Evolutionary conservation across 2,797 vertebrate genomes (phyloP), one percentile per base, ranked within the genome.

Genomic region (Rhinophrynus dorsalis): DNA sequence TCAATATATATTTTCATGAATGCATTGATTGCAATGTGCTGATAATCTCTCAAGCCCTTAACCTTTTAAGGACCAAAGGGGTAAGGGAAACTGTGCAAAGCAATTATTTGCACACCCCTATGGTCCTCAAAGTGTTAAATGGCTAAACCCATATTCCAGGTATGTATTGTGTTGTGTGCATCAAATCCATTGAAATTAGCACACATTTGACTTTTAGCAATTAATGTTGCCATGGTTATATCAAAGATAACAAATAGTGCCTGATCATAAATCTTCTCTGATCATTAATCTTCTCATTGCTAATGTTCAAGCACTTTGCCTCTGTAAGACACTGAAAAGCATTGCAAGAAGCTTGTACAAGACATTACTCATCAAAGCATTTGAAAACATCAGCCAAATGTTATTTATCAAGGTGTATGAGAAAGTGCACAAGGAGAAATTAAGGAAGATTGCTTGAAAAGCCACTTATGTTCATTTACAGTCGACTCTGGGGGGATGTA

Each of bases 191-290:
- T 59, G 33, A 56, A 51, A 66, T 32, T 21, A 58, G 56, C 35
- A 26, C 61, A 57, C 30, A 18, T 24, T 58, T 58, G 42, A 42
- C 52, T 44, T 58, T 44, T 26, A 12, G 54, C 69, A 73, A 73
- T 73, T 73, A 73, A 73, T 66, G 69, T 59, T 66, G 35, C 69
- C 38, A 73, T 73, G 69, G 69, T 50, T 59, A 66, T 57, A 60
- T 73, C 54, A 73, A 73, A 66, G 69, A 73, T 73, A 73, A 73
- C 69, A 66, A 73, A 73, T 73, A 66, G 69, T 24, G 69, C 3
- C 54, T 66, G 61, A 73, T 73, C 61, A 59, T 73, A 73, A 73
- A 73, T 73, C 69, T 73, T 66, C 55, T 59, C 33, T 60, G 69
- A 65, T 73, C 69, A 73, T 73, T 73, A 73, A 73, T 73, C 69